Percentiles rank a stretch among this genome's conserved stretches.
Conservation (phyloP, 2,797 vertebrate genomes). For the Synaphobranchus kaupii region DNA sequence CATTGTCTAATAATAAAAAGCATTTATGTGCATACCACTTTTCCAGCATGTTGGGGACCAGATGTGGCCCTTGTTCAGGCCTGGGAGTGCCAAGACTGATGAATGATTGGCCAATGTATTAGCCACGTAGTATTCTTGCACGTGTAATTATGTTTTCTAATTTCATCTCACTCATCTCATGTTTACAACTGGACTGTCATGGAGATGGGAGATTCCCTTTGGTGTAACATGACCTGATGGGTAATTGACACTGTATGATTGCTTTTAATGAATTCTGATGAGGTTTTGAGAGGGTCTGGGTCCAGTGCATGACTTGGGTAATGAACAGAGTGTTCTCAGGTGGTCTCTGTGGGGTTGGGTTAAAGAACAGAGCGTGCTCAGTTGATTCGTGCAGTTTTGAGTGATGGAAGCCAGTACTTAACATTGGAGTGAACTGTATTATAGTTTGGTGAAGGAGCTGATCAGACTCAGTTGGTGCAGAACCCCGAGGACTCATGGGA, state of each 20-base stretch:
- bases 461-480: neutral
- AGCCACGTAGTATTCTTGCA: neutral
- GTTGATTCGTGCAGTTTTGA: neutral
- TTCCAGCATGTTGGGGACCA: neutral
- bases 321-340: neutral
- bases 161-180: neutral
- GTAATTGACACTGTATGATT: neutral
- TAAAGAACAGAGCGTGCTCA: neutral
- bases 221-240: slow-evolving; percentile 8
- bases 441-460: neutral
- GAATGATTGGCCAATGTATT: neutral
- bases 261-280: slow-evolving; percentile 1
- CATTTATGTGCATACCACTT: neutral
- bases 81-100: neutral
- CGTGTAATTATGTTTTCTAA: neutral
- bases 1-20: neutral
- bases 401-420: neutral
- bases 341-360: neutral
- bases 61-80: neutral
- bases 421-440: neutral
- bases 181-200: neutral
- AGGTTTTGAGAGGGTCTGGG: slow-evolving; percentile 1
- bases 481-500: neutral
- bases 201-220: neutral
- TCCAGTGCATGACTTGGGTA: neutral